Evolutionary conservation across 2,888 invertebrate genomes (phyloP).

Genomic region (Petrolisthes manimaculis): DNA sequence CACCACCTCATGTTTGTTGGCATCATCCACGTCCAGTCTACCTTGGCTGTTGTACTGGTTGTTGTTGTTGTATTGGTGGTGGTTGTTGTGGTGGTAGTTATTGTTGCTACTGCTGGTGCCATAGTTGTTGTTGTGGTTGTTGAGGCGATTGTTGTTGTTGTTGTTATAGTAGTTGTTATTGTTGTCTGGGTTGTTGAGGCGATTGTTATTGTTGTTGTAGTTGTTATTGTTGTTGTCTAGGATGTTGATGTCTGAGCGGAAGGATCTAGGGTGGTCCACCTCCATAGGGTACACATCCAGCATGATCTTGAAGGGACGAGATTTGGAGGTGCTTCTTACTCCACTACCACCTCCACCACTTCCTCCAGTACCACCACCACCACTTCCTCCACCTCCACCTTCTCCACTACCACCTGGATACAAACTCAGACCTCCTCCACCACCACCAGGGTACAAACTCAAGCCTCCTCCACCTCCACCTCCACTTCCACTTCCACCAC

Average conservation of each 20-base stretch:
- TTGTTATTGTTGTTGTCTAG: not conserved
- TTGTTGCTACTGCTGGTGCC: not conserved
- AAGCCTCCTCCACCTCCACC: not conserved
- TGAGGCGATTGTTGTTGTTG: not conserved
- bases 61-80: not conserved
- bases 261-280: slow-evolving; percentile 5
- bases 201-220: no score
- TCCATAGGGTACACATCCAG: slow-evolving; percentile 56
- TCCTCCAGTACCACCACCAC: not conserved
- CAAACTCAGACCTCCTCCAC: not conserved
- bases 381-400: not conserved
- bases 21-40: not conserved
- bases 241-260: slow-evolving; percentile 23
- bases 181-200: slow-evolving; percentile 13
- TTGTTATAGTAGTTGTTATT: not conserved
- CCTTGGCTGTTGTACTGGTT: not conserved
- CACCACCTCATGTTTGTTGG: slow-evolving; percentile 46
- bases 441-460: not conserved
- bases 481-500: not conserved
- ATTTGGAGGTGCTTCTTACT: slow-evolving; percentile 1
- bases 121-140: not conserved
- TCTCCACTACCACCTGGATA: not conserved
- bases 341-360: slow-evolving; percentile 5
- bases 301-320: slow-evolving; percentile 46
- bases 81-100: not conserved